Base-by-base conservation (phyloP, 1,140 invertebrate genomes). In the Drosophila lacteicornis region DNA sequence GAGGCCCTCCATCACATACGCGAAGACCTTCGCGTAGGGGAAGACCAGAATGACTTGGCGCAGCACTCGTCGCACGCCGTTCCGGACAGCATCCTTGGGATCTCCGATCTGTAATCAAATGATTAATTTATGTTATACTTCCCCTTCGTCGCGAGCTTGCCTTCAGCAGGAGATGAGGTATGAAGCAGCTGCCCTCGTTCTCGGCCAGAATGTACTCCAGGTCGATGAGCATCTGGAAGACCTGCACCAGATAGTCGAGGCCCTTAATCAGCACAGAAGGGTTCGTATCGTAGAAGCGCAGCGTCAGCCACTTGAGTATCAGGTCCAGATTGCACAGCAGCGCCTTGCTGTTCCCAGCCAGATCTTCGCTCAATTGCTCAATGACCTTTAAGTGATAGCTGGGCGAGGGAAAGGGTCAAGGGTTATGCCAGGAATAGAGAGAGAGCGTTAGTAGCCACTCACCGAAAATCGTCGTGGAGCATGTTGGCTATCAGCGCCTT, bases 271-370 rank as follows among this genome's bases (percentile, higher is more conserved):
- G 94, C 33, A 99, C 98, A 27, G 98, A 98, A 19, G 99, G 98
- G 94, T 99, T 99, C 11, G 99, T 99, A 94, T 99, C 99, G 86
- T 99, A 99, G 93, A 99, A 99, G 75, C 98, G 94, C 15, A 99
- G 92, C 0, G 98, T 99, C 68, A 99, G 92, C 99, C 99, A 99
- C 93, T 99, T 99, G 12, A 99, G 94, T 66, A 99, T 96, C 45
- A 99, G 93, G 94, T 99, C 99, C 59, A 99, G 94, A 94, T 99
- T 99, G 13, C 96, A 96, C 33, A 98, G 95, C 22, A 98, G 94
- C 6, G 97, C 97, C 85, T 96, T 95, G 15, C 95, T 95, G 78
- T 97, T 96, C 22, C 94, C 95, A 7, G 95, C 94, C 30, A 98
- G 93, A 93, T 98, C 97, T 94, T 98, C 97, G 59, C 94, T 96